Conservation (phyloP, 2,797 vertebrate genomes). For the Trematocara caparti region DNA sequence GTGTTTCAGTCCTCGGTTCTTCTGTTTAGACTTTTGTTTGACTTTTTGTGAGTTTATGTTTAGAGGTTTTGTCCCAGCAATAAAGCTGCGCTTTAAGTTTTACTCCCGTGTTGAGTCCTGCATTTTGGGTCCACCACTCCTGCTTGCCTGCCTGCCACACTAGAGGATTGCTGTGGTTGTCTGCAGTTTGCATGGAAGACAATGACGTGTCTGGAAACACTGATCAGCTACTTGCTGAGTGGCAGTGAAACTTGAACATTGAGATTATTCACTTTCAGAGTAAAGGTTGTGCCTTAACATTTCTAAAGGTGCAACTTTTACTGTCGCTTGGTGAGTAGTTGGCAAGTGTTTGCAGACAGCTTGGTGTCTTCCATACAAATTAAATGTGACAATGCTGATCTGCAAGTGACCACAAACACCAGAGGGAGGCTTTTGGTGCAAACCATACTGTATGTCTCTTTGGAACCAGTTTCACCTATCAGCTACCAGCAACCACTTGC, state of each 20-base stretch:
- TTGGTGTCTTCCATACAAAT: not conserved
- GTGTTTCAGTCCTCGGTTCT: no score
- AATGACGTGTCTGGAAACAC: not conserved
- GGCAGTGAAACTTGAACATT: not conserved
- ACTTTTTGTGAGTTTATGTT: no score
- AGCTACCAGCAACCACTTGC: not conserved
- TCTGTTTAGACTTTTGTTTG: no score
- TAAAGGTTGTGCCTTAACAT: not conserved
- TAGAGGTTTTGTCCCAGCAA: no score
- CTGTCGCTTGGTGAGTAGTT: not conserved
- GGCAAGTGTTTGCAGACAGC: not conserved
- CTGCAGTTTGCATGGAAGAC: not conserved
- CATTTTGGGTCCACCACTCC: no score
- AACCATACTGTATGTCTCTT: not conserved
- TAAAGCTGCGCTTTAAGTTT: no score
- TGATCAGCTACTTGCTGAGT: not conserved
- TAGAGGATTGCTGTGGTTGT: accelerated
- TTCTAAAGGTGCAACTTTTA: not conserved
- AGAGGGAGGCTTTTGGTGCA: not conserved
- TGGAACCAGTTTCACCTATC: accelerated
- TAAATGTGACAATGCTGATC: accelerated
- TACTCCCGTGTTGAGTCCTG: no score
- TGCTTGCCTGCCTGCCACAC: no score
- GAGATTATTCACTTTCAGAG: not conserved
- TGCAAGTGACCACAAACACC: not conserved